Evolutionary conservation across 2,797 vertebrate species (phyloP).

Genomic region (Sciurus carolinensis): DNA sequence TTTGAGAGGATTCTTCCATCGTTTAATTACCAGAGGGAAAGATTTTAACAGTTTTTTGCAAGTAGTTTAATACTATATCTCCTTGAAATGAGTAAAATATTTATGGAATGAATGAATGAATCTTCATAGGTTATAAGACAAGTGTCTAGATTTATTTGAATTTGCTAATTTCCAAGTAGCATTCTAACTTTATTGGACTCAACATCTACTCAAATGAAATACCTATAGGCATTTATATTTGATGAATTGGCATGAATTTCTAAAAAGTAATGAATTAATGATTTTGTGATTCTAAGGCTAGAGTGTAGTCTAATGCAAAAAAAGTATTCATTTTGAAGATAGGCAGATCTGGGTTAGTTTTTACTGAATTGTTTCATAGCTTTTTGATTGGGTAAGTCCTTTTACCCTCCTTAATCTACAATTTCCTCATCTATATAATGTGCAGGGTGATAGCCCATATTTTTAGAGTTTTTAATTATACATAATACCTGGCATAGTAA

Average conservation of each 20-base stretch:
- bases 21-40: not conserved
- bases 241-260: not conserved
- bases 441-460: not conserved
- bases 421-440: not conserved
- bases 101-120: not conserved
- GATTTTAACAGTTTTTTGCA: not conserved
- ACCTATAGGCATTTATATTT: not conserved
- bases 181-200: not conserved
- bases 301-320: not conserved
- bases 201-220: not conserved
- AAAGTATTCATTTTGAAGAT: not conserved
- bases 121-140: not conserved
- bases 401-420: not conserved
- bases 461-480: not conserved
- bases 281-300: not conserved
- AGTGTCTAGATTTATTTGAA: not conserved
- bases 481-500: not conserved
- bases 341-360: not conserved
- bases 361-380: not conserved
- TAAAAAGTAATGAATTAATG: not conserved
- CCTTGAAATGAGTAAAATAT: conserved; percentile 14
- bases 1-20: not conserved
- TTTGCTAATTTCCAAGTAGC: not conserved
- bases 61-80: not conserved
- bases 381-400: not conserved